Percentiles rank a stretch among this genome's conserved stretches.
Conservation (phyloP, 2,113 vertebrate genomes). For the Oreochromis niloticus region DNA sequence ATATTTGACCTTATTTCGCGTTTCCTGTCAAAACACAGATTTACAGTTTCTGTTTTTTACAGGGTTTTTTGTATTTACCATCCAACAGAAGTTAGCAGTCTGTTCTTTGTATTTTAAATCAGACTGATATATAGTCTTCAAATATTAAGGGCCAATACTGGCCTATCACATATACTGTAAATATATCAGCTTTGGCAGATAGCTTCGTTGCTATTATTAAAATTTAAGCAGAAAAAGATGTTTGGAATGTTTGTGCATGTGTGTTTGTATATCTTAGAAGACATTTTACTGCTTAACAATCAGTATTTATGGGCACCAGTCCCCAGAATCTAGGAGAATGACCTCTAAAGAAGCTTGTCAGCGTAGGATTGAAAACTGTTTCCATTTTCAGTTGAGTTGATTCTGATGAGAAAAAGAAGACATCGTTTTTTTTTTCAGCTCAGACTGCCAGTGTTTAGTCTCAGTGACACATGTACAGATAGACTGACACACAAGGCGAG, state of each 20-base stretch:
- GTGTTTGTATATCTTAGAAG: neutral
- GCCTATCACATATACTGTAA: neutral
- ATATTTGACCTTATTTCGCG: conserved; percentile 70
- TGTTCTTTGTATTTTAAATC: neutral
- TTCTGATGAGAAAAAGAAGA: neutral
- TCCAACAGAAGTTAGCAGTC: neutral
- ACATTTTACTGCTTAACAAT: neutral
- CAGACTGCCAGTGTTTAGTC: neutral
- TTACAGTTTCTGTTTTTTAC: conserved; percentile 2
- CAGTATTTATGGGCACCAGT: neutral
- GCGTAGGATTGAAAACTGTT: neutral
- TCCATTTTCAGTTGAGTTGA: neutral
- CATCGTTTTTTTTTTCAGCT: neutral
- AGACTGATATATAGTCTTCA: neutral
- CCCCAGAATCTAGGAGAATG: neutral
- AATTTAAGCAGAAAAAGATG: neutral
- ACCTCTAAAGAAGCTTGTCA: neutral
- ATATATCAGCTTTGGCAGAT: neutral
- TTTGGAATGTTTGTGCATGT: neutral
- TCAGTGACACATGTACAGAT: neutral
- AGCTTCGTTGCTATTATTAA: neutral
- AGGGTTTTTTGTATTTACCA: neutral
- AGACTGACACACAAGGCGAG: neutral
- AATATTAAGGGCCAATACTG: neutral
- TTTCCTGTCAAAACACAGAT: conserved; percentile 66